These are phyloP conservation scores for Agrilus mali DNA, from an alignment of 2,888 invertebrate genomes.

Conservation along the genomic window DNA sequence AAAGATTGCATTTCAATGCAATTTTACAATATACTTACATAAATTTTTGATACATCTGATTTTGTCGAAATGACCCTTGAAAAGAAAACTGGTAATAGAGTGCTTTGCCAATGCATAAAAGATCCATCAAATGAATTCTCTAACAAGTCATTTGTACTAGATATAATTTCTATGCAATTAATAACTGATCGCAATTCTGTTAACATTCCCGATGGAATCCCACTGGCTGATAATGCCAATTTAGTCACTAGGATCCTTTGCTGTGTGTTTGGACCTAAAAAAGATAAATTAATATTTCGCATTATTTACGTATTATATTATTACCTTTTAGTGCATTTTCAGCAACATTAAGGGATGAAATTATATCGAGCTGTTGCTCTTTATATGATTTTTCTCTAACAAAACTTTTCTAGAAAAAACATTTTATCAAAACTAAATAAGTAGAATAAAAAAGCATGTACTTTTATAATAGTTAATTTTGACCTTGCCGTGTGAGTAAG, in stretches of 20 bases:
- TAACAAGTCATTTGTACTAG: constrained; percentile 45
- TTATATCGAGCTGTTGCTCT: constrained; percentile 52
- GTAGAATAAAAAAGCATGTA: constrained; percentile 21
- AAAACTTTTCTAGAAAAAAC: constrained; percentile 40
- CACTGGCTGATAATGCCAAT: constrained; percentile 38
- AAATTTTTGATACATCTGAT: constrained; percentile 49
- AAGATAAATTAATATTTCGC: neutral
- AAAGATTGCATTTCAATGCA: too few species aligned
- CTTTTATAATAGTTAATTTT: constrained; percentile 54
- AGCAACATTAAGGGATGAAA: constrained; percentile 64
- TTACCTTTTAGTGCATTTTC: constrained; percentile 51
- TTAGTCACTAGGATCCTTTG: constrained; percentile 29
- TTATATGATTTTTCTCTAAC: constrained; percentile 49
- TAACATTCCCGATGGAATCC: constrained; percentile 50
- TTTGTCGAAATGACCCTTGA: constrained; percentile 56
- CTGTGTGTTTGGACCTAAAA: constrained; percentile 30
- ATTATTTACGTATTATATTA: neutral
- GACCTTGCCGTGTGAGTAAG: constrained; percentile 61
- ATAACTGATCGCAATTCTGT: constrained; percentile 47
- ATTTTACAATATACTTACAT: constrained; percentile 32
- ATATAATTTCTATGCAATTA: constrained; percentile 50
- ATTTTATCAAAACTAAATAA: constrained; percentile 5
- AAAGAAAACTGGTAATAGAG: constrained; percentile 63
- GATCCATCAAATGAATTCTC: constrained; percentile 56
- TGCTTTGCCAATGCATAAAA: constrained; percentile 72